Conservation (phyloP, 1,140 invertebrate species). For the Drosophila mojavensis region DNA sequence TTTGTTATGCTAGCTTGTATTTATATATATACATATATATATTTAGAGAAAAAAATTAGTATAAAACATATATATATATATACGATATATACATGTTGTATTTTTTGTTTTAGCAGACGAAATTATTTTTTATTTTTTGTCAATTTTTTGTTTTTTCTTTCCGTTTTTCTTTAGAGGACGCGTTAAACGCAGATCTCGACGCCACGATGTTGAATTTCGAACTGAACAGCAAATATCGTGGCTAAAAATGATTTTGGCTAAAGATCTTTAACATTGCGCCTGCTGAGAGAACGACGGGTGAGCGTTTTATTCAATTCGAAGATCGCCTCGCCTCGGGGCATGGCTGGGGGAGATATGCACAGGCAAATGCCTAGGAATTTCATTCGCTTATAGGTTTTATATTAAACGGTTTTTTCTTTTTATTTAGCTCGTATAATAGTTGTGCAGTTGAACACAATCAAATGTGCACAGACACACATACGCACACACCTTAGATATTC, state of each 20-base stretch:
- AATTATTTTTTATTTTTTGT: conserved; percentile 29
- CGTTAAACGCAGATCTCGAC: conserved; percentile 56
- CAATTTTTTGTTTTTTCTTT: neutral
- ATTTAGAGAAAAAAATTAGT: conserved; percentile 38
- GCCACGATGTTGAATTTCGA: conserved; percentile 76
- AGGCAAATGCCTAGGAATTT: conserved; percentile 59
- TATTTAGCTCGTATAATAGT: conserved; percentile 10
- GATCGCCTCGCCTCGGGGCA: neutral
- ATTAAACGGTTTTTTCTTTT: conserved; percentile 63
- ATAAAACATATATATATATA: conserved; percentile 43
- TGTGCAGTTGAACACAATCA: neutral
- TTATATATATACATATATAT: conserved; percentile 75
- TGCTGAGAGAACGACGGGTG: conserved; percentile 34
- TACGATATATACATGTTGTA: conserved; percentile 60
- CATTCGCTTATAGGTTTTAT: conserved; percentile 68
- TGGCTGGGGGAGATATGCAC: neutral
- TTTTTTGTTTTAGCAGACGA: conserved; percentile 45
- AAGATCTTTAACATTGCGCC: conserved; percentile 49
- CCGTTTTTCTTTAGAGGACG: conserved; percentile 28
- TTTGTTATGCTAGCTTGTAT: conserved; percentile 40
- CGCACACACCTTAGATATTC: conserved; percentile 8
- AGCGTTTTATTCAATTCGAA: conserved; percentile 35
- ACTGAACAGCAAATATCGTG: conserved; percentile 69
- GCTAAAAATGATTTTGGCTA: conserved; percentile 79
- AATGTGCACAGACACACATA: conserved; percentile 11